Percentiles rank a stretch among this genome's conserved stretches.
phyloP scores from a whole-genome alignment of 1,140 invertebrate genomes.

The Lepidostoma basale region DNA sequence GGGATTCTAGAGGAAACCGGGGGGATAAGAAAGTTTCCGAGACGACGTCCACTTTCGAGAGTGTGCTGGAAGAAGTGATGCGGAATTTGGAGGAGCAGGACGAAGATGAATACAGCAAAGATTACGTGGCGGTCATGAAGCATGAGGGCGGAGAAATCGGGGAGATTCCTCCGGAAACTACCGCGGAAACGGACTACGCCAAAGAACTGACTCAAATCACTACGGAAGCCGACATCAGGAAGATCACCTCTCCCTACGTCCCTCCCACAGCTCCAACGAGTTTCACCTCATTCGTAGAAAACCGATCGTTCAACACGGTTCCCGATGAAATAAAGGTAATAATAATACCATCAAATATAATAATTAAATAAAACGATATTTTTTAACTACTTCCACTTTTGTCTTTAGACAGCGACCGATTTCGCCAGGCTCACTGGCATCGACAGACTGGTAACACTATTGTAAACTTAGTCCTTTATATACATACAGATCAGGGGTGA shows the following conservation, averaged over 20 bases:
- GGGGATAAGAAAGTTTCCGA: constrained; percentile 53
- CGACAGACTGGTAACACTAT: too few relatives aligned
- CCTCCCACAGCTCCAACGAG: background rate
- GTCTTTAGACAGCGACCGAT: too few relatives aligned
- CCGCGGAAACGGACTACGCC: background rate
- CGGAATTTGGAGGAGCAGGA: constrained; percentile 61
- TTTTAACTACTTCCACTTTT: too few relatives aligned
- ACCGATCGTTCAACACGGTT: constrained; percentile 23
- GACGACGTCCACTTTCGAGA: constrained; percentile 57
- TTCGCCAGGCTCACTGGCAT: too few relatives aligned
- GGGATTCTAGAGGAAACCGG: constrained; percentile 29
- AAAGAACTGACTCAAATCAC: constrained; percentile 1
- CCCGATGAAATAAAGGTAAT: constrained; percentile 16
- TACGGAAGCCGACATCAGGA: constrained; percentile 13
- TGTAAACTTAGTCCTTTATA: too few relatives aligned
- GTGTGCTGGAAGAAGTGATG: constrained; percentile 61
- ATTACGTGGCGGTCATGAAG: constrained; percentile 59
- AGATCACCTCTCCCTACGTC: constrained; percentile 1
- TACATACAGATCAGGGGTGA: too few relatives aligned
- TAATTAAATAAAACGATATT: background rate
- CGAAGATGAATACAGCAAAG: constrained; percentile 58
- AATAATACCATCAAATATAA: background rate
- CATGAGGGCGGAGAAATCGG: constrained; percentile 61
- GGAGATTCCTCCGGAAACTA: constrained; percentile 53
- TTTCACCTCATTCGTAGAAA: constrained; percentile 2